These are phyloP conservation scores for Synanthedon vespiformis DNA, from an alignment of 2,888 invertebrate genomes.

Conservation along the genomic window DNA sequence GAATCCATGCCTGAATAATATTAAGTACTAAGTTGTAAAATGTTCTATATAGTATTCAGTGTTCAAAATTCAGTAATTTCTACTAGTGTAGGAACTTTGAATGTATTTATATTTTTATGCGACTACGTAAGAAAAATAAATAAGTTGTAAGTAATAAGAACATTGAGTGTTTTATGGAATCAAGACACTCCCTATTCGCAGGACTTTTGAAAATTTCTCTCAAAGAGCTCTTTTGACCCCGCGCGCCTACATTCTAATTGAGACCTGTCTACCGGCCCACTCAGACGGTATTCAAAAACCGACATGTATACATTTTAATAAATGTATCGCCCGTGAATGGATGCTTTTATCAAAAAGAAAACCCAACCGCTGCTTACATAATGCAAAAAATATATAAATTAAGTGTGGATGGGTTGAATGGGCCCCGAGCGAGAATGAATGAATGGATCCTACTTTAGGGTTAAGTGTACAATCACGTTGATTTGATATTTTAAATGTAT, in stretches of 20 bases:
- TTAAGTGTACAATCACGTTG: conserved; percentile 35
- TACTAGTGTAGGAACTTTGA: no score
- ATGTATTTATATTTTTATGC: no score
- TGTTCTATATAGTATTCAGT: no score
- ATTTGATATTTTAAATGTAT: conserved; percentile 34
- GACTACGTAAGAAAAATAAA: no score
- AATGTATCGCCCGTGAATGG: conserved; percentile 65
- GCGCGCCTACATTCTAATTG: conserved; percentile 25
- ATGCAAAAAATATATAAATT: conserved; percentile 44
- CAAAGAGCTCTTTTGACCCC: conserved; percentile 27
- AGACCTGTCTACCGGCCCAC: conserved; percentile 31
- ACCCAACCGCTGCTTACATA: conserved; percentile 1
- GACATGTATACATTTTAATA: conserved; percentile 58
- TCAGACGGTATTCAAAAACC: conserved; percentile 52
- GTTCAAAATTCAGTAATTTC: no score
- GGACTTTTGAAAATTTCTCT: conserved; percentile 17
- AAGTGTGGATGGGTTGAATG: conserved; percentile 56
- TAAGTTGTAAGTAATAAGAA: no score
- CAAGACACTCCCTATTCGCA: conserved; percentile 2
- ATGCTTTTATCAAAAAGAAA: conserved; percentile 55
- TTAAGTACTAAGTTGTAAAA: no score
- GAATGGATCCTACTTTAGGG: conserved; percentile 39
- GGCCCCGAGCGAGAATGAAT: conserved; percentile 34
- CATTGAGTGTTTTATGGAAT: not conserved
- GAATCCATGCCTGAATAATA: no score